Evolutionary conservation across 2,113 vertebrate genomes (phyloP), one percentile per base, ranked within the genome.

Genomic region (Copsychus sechellarum): DNA sequence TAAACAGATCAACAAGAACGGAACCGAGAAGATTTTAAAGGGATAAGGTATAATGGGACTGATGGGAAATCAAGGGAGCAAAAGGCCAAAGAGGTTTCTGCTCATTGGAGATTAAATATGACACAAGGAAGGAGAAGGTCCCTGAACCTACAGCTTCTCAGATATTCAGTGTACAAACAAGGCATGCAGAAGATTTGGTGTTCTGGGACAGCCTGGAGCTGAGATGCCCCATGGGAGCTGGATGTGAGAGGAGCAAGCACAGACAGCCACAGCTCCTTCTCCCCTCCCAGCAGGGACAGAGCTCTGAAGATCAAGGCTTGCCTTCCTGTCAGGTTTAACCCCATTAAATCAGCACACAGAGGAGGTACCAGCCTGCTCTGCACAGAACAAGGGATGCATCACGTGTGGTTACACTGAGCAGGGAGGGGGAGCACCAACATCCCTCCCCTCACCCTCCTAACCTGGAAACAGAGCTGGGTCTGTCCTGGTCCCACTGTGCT

Each of bases 41-140:
- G n/a, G 17, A 38, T 26, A 29, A 93, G 12, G 20, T 48, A 8
- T 2, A 64, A 64, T 60, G 22, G 8, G 40, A 48, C 24, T 48
- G 36, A 21, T 40, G 62, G n/a, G 42, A 82, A 88, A 76, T 48
- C 40, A 47, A 72, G 38, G 36, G 31, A 33, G 9, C 16, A 62
- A 51, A 95, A 73, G 74, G 40, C 34, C 69, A 51, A 50, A 45
- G 9, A 19, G 22, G 8, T 71, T 91, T 79, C 23, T 66, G 19
- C 28, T 51, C 0, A 0, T 12, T 53, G 25, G n/a, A 85, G 50
- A 67, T 48, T 11, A 56, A 50, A 51, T 1, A 14, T 0, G 2
- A 18, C 19, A 16, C 0, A 0, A 48, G 29, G 43, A 80, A 82
- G 17, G 19, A 57, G 81, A 61, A 0, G 0, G 29, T 21, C 26